These are phyloP conservation scores for Protophormia terraenovae DNA, from an alignment of 2,888 invertebrate species.

Conservation along the genomic window DNA sequence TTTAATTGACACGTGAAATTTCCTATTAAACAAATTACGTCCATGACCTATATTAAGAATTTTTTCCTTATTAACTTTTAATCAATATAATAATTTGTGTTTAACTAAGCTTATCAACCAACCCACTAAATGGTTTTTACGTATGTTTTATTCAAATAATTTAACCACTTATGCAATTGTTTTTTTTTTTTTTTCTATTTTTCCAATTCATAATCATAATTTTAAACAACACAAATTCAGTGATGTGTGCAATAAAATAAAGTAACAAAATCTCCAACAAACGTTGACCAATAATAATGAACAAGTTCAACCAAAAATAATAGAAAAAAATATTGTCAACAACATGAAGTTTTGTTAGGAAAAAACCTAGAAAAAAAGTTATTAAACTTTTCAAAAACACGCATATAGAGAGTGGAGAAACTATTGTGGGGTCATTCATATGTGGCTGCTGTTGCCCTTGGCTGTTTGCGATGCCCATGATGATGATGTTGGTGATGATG, in stretches of 20 bases:
- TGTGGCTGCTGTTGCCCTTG: no score
- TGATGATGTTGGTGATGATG: slow-evolving; percentile 26
- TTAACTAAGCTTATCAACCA: slow-evolving; percentile 21
- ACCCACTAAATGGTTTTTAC: background rate
- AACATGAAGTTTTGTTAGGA: slow-evolving; percentile 27
- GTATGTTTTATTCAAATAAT: background rate
- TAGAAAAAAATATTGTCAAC: background rate
- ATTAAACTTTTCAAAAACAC: slow-evolving; percentile 30
- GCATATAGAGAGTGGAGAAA: slow-evolving; percentile 1
- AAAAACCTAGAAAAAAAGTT: slow-evolving; percentile 30
- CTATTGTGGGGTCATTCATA: no score
- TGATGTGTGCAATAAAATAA: slow-evolving; percentile 29
- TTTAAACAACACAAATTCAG: slow-evolving; percentile 33
- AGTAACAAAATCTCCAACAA: background rate
- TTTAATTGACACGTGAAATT: background rate
- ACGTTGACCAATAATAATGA: slow-evolving; percentile 21
- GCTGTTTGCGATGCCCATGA: background rate
- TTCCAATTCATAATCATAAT: background rate
- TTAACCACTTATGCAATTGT: background rate
- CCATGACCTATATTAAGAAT: slow-evolving; percentile 50
- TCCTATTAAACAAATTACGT: background rate
- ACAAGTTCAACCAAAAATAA: slow-evolving; percentile 18
- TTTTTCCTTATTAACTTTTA: background rate
- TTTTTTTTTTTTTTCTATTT: background rate
- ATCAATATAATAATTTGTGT: slow-evolving; percentile 22